Evolutionary conservation across 1,140 invertebrate genomes (phyloP), one percentile per base, ranked within the genome.

Genomic region (Caerostris extrusa): DNA sequence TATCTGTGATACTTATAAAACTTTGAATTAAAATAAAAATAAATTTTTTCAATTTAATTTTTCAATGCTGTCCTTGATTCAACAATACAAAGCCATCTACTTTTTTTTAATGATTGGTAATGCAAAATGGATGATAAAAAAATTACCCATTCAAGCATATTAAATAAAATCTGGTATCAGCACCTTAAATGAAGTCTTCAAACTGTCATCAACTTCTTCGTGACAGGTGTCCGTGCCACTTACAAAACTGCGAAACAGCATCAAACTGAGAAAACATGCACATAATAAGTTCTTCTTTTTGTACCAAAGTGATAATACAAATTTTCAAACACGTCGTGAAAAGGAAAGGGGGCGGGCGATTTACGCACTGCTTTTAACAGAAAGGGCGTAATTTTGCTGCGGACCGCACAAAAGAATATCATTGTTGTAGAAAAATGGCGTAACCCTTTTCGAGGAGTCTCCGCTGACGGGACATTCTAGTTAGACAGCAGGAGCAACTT

Each of bases 351-450:
- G 69, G 69, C 19, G 19, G 34, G 69, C 7, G 34, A 77, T 77
- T 77, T 77, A 77, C 19, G 8, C 69, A 34, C 34, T 77, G 69
- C 12, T 77, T 77, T 34, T 50, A 77, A 77, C 69, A 77, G 34
- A 85, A 85, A 85, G 34, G 82, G 82, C 55, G 57, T 85, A 85
- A 85, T 85, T 85, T 85, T 85, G 14, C 55, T 57, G 7, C 58
- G 55, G 8, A 60, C 10, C 57, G 19, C 34, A 85, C 57, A 85
- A 85, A 85, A 85, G 82, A 19, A 57, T 85, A 60, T 57, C 57
- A 85, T 85, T 85, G 82, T 85, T 85, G 8, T 50, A 57, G 17
- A 85, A 85, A 81, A 85, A 85, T 85, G 82, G 82, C 82, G 82
- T 85, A 85, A 85, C 82, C 55, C 82, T 85, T 85, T 85, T 85